phyloP scores from a whole-genome alignment of 2,888 invertebrate genomes.

The Lepas anatifera region DNA sequence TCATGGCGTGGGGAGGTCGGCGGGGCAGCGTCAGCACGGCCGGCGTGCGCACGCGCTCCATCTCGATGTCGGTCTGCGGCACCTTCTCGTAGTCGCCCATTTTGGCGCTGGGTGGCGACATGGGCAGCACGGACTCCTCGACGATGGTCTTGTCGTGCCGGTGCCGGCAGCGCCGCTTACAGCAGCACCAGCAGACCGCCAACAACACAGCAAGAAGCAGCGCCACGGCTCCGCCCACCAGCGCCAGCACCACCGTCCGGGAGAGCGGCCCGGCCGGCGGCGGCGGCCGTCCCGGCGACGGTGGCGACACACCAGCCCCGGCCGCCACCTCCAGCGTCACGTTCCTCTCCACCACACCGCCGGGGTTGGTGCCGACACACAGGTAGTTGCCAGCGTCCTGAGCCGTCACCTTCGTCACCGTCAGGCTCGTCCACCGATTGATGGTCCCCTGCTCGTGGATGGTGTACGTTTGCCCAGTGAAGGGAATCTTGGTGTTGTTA shows the following conservation, averaged over 20 bases:
- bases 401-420: constrained; percentile 66
- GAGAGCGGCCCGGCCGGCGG: background rate
- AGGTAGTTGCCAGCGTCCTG: constrained; percentile 73
- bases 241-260: constrained; percentile 18
- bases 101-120: constrained; percentile 24
- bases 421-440: constrained; percentile 58
- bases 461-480: constrained; percentile 21
- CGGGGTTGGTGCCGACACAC: constrained; percentile 62
- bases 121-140: no score
- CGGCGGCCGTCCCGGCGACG: background rate
- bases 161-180: constrained; percentile 38
- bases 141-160: constrained; percentile 17
- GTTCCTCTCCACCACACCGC: constrained; percentile 63
- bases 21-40: constrained; percentile 29
- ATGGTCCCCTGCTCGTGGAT: constrained; percentile 29
- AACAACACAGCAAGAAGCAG: constrained; percentile 37
- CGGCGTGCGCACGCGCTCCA: constrained; percentile 42
- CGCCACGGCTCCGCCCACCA: constrained; percentile 15
- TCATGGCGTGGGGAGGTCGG: background rate
- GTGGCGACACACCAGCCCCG: constrained; percentile 9
- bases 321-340: constrained; percentile 44
- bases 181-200: constrained; percentile 46
- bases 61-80: constrained; percentile 6
- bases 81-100: constrained; percentile 10
- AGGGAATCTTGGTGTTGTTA: constrained; percentile 25